These are phyloP conservation scores for Chlamydotis undulata DNA, from an alignment of 2,113 vertebrate genomes.

Conservation along the genomic window DNA sequence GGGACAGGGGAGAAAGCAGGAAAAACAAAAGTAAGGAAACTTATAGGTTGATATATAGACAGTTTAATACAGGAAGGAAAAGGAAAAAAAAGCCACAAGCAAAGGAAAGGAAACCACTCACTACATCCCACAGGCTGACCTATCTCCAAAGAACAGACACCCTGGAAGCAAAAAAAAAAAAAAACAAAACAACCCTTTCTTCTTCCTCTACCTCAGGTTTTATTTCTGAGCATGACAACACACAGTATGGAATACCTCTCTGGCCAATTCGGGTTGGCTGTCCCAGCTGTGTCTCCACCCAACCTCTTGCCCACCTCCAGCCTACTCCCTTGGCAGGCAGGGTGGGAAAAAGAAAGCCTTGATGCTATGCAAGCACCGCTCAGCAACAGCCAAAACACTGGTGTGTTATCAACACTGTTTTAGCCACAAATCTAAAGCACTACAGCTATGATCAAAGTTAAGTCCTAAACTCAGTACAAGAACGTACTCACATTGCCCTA, in stretches of 20 bases:
- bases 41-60: not conserved
- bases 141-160: not conserved
- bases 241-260: not conserved
- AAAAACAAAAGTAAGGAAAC: not conserved
- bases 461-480: not conserved
- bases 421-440: not conserved
- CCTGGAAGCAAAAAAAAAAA: not conserved
- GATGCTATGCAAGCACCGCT: not conserved
- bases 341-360: not conserved
- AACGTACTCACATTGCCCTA: not conserved
- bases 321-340: not conserved
- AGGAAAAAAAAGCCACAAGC: not conserved
- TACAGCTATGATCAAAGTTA: not conserved
- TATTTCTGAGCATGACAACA: not conserved
- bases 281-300: not conserved
- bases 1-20: not conserved
- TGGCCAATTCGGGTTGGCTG: fast-evolving
- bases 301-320: not conserved
- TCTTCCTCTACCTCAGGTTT: not conserved
- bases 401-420: not conserved
- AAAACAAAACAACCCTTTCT: not conserved
- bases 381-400: not conserved
- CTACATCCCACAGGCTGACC: not conserved
- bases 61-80: not conserved
- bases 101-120: not conserved